A percentile compares a stretch with the other conserved stretches of the same genome.
These are phyloP conservation scores for Vimba vimba DNA, from an alignment of 2,113 vertebrate genomes.

Conservation along the genomic window DNA sequence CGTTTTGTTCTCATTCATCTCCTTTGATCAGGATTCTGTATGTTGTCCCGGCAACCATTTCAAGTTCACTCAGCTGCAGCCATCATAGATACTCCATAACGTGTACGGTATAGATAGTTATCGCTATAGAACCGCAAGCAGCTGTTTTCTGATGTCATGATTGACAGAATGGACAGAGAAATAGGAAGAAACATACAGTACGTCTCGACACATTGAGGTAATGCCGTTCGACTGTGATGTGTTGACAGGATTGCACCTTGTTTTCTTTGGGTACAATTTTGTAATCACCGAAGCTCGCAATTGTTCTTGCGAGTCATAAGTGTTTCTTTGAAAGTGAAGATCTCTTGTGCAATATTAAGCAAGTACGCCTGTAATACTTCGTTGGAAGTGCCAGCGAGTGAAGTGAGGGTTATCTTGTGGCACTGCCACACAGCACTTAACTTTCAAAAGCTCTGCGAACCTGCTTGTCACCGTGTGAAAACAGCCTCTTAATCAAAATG, in stretches of 20 bases:
- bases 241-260: neutral
- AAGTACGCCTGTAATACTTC: slow-evolving; percentile 18
- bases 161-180: slow-evolving; percentile 1
- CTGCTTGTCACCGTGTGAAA: neutral
- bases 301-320: neutral
- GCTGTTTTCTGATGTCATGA: neutral
- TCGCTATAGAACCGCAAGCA: slow-evolving; percentile 32
- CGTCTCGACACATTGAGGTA: neutral
- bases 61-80: slow-evolving; percentile 66
- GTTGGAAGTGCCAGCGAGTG: slow-evolving; percentile 27
- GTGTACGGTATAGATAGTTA: slow-evolving; percentile 63
- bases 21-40: slow-evolving; percentile 57
- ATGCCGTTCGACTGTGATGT: neutral
- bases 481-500: neutral
- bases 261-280: neutral
- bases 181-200: neutral
- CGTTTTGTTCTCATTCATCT: slow-evolving; percentile 42
- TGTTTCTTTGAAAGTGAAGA: slow-evolving; percentile 38
- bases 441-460: slow-evolving; percentile 26
- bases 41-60: slow-evolving; percentile 58
- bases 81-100: slow-evolving; percentile 54
- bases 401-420: slow-evolving; percentile 35
- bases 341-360: slow-evolving; percentile 35
- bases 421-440: slow-evolving; percentile 20
- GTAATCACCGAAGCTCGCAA: neutral